These are phyloP conservation scores for Heliocidaris erythrogramma DNA, from an alignment of 35 echinoderm and acorn worm genomes.

Conservation along the genomic window DNA sequence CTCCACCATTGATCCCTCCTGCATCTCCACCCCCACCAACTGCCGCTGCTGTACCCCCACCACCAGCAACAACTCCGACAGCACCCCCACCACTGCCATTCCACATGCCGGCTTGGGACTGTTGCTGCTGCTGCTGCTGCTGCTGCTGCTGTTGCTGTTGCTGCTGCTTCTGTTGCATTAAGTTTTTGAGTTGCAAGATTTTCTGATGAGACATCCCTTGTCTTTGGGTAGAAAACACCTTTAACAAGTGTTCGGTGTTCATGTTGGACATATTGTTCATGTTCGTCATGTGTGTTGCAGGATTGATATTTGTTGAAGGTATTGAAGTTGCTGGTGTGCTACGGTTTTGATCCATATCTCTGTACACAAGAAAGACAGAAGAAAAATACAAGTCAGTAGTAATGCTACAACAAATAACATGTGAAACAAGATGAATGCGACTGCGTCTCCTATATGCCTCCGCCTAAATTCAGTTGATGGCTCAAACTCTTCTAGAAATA, in stretches of 20 bases:
- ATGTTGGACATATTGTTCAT: slow-evolving; percentile 19
- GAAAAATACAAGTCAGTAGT: neutral
- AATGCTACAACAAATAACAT: neutral
- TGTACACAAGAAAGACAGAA: slow-evolving; percentile 1
- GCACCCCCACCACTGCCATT: neutral
- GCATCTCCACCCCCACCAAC: neutral
- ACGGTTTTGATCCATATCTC: neutral
- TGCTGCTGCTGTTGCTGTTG: slow-evolving; percentile 61
- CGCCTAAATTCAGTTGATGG: no score
- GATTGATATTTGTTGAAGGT: neutral
- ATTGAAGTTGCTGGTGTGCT: neutral
- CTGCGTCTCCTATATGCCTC: no score
- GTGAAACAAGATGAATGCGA: no score
- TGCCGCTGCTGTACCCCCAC: neutral
- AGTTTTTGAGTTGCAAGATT: slow-evolving; percentile 44
- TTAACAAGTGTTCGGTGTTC: slow-evolving; percentile 49
- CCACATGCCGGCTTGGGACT: slow-evolving; percentile 48
- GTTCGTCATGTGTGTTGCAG: neutral
- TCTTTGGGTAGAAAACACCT: slow-evolving; percentile 54
- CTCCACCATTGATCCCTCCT: neutral
- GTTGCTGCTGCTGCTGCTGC: slow-evolving; percentile 54
- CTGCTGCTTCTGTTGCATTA: slow-evolving; percentile 54
- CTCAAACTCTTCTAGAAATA: no score
- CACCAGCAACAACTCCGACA: neutral
- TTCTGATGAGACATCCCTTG: neutral